These are phyloP conservation scores for Python bivittatus DNA, from an alignment of 2,113 vertebrate species.

Conservation along the genomic window DNA sequence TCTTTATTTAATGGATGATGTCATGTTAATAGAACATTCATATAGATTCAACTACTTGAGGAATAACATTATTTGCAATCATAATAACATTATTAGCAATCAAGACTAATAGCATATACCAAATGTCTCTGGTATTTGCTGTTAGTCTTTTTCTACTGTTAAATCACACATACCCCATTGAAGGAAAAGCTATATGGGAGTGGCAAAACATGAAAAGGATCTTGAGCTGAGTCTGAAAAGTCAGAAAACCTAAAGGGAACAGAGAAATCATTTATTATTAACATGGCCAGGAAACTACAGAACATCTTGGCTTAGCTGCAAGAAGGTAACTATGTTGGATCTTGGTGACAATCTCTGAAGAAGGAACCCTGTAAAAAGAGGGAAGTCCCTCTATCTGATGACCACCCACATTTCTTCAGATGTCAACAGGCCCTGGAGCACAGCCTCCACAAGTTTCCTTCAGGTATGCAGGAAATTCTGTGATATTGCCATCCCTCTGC, in stretches of 20 bases:
- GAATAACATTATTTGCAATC: neutral
- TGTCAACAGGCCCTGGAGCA: neutral
- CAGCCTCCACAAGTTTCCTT: neutral
- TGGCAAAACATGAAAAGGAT: neutral
- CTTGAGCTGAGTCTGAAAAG: neutral
- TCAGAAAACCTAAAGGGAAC: neutral
- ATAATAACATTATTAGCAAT: neutral
- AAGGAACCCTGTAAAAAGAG: neutral
- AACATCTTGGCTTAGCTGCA: too few species aligned
- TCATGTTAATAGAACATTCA: neutral
- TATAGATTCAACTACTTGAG: neutral
- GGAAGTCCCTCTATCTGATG: neutral
- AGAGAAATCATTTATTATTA: too few species aligned
- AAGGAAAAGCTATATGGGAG: neutral
- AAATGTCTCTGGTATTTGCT: neutral
- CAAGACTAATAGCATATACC: too few species aligned
- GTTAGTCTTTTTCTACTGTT: neutral
- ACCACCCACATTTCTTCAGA: neutral
- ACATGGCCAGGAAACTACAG: too few species aligned
- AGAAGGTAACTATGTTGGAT: too few species aligned
- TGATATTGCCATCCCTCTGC: neutral
- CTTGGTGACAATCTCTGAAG: neutral
- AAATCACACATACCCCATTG: neutral
- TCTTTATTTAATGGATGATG: neutral
- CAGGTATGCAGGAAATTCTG: neutral